Evolutionary conservation across 35 echinoderm and acorn worm species (phyloP).

Genomic region (Acanthaster planci): DNA sequence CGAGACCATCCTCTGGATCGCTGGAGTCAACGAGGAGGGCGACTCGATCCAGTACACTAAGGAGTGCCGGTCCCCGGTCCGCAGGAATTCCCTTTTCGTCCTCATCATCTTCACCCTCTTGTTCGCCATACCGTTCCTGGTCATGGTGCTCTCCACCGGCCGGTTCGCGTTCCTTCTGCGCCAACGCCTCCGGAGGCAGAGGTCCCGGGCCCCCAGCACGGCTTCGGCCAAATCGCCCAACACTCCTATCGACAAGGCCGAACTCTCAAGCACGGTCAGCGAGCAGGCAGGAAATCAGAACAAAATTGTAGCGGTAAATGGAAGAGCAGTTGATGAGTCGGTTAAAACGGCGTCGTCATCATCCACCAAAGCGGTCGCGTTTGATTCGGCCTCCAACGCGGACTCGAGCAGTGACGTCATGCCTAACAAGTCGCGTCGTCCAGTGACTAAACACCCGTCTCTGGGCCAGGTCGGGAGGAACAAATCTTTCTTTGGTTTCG

Average conservation of each 20-base stretch:
- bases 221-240: background rate
- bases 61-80: background rate
- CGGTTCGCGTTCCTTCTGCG: slow-evolving; percentile 2
- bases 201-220: background rate
- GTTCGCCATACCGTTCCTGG: background rate
- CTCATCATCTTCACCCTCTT: background rate
- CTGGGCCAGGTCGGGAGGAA: background rate
- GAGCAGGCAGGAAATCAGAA: background rate
- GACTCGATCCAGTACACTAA: background rate
- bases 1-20: slow-evolving; percentile 6
- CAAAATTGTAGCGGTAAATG: background rate
- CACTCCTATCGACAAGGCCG: background rate
- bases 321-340: background rate
- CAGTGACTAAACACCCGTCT: background rate
- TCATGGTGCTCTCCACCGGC: background rate
- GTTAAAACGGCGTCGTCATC: background rate
- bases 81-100: background rate
- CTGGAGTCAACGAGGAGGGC: background rate
- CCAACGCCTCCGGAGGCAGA: background rate
- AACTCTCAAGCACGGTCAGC: background rate
- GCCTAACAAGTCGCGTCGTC: background rate
- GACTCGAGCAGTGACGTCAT: background rate
- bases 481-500: slow-evolving; percentile 5
- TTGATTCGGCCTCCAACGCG: background rate
- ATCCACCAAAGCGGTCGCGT: background rate